Conservation (phyloP, 2,888 invertebrate genomes). For the Charanyca ferruginea region DNA sequence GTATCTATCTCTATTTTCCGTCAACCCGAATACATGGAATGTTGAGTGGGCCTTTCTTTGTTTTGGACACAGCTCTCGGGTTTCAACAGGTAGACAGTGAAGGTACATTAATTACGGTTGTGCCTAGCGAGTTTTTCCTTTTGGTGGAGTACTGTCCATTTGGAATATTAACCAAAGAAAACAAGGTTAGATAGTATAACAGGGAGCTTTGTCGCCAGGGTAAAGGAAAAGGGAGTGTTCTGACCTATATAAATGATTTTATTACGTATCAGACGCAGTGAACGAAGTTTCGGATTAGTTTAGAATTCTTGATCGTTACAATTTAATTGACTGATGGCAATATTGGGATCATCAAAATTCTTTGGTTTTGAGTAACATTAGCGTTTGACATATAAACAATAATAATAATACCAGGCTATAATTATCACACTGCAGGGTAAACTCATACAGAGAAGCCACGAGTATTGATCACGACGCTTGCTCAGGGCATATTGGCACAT, state of each 20-base stretch:
- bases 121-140: neutral
- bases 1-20: conserved; percentile 47
- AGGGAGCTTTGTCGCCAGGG: neutral
- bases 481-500: too few species aligned
- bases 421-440: too few species aligned
- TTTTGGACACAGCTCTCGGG: conserved; percentile 33
- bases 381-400: too few species aligned
- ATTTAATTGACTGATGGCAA: too few species aligned
- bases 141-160: conserved; percentile 6
- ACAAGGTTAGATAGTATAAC: neutral
- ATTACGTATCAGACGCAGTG: too few species aligned
- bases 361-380: neutral
- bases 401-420: too few species aligned
- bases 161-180: neutral
- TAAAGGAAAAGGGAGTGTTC: neutral
- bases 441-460: too few species aligned
- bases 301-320: neutral
- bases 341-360: neutral
- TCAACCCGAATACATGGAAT: conserved; percentile 35
- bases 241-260: neutral
- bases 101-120: conserved; percentile 23
- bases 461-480: too few species aligned
- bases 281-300: neutral
- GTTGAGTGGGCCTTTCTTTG: conserved; percentile 30
- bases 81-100: conserved; percentile 27